These are phyloP conservation scores for Porites lobata DNA, from an alignment of 92 coral and sea anemone genomes.

Conservation along the genomic window DNA sequence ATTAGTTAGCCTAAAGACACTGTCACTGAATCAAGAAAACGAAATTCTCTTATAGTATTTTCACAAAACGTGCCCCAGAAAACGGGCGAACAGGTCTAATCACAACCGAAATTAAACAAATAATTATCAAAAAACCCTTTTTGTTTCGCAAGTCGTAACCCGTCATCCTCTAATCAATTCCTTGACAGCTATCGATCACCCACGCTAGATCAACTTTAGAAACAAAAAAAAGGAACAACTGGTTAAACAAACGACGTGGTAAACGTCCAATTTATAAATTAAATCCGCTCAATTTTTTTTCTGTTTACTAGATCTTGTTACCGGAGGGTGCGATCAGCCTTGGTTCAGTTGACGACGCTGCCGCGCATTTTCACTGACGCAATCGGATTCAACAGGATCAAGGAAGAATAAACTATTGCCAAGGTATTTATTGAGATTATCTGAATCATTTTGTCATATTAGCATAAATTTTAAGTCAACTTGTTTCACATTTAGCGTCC, in stretches of 20 bases:
- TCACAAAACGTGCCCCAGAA: too few relatives aligned
- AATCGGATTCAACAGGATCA: background rate
- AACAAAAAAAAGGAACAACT: background rate
- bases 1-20: too few relatives aligned
- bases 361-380: background rate
- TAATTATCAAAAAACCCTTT: background rate
- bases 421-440: background rate
- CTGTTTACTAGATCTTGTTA: background rate
- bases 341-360: background rate
- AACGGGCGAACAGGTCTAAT: too few relatives aligned
- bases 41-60: too few relatives aligned
- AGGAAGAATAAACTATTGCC: too few relatives aligned
- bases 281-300: background rate
- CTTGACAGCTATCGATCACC: background rate
- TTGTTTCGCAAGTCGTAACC: background rate
- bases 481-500: too few relatives aligned
- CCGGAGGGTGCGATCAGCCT: background rate
- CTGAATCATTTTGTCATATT: background rate
- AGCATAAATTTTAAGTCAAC: too few relatives aligned
- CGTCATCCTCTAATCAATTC: too few relatives aligned
- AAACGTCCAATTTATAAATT: background rate
- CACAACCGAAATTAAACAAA: background rate
- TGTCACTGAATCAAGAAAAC: too few relatives aligned
- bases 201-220: background rate
- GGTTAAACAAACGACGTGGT: background rate